Conservation (phyloP, 2,113 vertebrate genomes). For the Lagenorhynchus albirostris region DNA sequence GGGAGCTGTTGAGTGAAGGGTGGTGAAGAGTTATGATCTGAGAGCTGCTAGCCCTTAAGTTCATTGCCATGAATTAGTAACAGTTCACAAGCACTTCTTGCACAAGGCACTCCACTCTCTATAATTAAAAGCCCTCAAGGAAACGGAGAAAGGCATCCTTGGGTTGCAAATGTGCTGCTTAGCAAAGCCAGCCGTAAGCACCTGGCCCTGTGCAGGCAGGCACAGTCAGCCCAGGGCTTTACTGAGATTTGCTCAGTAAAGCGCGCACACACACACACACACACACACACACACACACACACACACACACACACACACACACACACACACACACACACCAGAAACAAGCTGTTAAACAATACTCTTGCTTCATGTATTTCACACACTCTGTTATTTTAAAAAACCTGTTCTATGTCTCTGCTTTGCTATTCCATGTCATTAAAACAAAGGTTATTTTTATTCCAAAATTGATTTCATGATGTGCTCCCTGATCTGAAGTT, state of each 20-base stretch:
- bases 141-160: background rate
- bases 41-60: background rate
- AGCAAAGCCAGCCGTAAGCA: background rate
- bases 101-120: background rate
- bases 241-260: too few relatives aligned
- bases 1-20: rapidly evolving
- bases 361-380: background rate
- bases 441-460: background rate
- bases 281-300: too few relatives aligned
- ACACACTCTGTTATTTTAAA: background rate
- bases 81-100: background rate
- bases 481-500: background rate
- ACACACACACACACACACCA: background rate
- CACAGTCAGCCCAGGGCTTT: rapidly evolving
- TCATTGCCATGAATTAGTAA: background rate
- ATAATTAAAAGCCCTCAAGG: background rate
- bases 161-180: background rate
- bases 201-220: background rate
- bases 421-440: background rate
- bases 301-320: background rate
- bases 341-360: background rate
- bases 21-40: background rate
- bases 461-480: background rate
- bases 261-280: rapidly evolving
- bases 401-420: background rate